Evolutionary conservation across 2,113 vertebrate species (phyloP).

Genomic region (Pomatostomus ruficeps): DNA sequence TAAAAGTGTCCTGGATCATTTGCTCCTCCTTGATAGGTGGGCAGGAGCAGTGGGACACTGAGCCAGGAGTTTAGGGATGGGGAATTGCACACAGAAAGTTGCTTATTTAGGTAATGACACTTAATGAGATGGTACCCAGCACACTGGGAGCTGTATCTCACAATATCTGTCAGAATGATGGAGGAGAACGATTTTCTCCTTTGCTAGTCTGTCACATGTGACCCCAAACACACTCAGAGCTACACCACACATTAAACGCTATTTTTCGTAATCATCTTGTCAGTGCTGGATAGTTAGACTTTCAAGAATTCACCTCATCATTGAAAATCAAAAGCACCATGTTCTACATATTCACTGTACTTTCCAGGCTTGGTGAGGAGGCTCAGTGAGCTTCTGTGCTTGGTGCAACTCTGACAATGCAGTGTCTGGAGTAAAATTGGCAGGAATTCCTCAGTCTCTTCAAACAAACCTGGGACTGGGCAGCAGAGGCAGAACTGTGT

Average conservation of each 20-base stretch:
- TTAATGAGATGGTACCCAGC: not conserved
- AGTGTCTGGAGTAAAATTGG: not conserved
- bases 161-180: not conserved
- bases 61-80: not conserved
- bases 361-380: not conserved
- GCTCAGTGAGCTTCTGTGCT: not conserved
- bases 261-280: not conserved
- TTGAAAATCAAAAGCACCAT: not conserved
- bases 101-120: not conserved
- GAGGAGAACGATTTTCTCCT: not conserved
- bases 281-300: not conserved
- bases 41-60: not conserved
- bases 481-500: not conserved
- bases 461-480: not conserved
- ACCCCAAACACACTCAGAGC: not conserved
- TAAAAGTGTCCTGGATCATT: not conserved
- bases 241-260: not conserved
- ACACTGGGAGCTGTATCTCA: not conserved
- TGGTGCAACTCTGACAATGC: not conserved
- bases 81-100: not conserved
- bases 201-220: not conserved
- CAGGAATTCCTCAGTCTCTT: not conserved
- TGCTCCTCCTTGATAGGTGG: not conserved
- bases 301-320: not conserved
- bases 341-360: not conserved